Evolutionary conservation across 2,888 invertebrate species (phyloP).

Genomic region (Tricholauxania praeusta): DNA sequence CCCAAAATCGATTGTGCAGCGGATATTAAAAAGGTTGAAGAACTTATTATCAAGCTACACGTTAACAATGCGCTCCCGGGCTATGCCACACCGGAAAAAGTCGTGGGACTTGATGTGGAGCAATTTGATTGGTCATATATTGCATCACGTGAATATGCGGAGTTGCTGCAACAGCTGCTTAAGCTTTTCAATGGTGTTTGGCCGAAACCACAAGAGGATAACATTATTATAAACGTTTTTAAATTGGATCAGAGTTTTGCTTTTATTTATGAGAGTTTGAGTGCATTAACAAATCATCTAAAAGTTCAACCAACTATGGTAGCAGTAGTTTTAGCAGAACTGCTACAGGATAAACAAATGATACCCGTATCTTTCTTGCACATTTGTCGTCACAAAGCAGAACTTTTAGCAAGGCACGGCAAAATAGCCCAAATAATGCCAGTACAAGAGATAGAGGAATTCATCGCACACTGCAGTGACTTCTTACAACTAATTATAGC

Average conservation of each 20-base stretch:
- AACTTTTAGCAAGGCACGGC: conserved; percentile 48
- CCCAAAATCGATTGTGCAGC: conserved; percentile 59
- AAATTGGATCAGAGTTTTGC: conserved; percentile 59
- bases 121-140: conserved; percentile 62
- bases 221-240: conserved; percentile 55
- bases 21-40: conserved; percentile 62
- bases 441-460: conserved; percentile 50
- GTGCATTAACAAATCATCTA: conserved; percentile 49
- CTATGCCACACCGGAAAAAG: conserved; percentile 74
- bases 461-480: conserved; percentile 68
- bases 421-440: conserved; percentile 53
- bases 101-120: conserved; percentile 71
- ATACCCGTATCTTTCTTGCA: conserved; percentile 56
- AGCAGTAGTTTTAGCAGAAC: conserved; percentile 48
- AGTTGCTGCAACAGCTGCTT: conserved; percentile 70
- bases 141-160: conserved; percentile 69
- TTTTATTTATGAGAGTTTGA: conserved; percentile 58
- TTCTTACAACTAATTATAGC: conserved; percentile 75
- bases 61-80: conserved; percentile 64
- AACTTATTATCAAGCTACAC: conserved; percentile 58
- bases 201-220: conserved; percentile 66
- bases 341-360: conserved; percentile 56
- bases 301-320: conserved; percentile 45
- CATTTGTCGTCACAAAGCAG: conserved; percentile 50
- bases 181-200: conserved; percentile 72